Evolutionary conservation across 1,140 invertebrate species (phyloP), one percentile per base, ranked within the genome.

Genomic region (Liolophura sinensis): DNA sequence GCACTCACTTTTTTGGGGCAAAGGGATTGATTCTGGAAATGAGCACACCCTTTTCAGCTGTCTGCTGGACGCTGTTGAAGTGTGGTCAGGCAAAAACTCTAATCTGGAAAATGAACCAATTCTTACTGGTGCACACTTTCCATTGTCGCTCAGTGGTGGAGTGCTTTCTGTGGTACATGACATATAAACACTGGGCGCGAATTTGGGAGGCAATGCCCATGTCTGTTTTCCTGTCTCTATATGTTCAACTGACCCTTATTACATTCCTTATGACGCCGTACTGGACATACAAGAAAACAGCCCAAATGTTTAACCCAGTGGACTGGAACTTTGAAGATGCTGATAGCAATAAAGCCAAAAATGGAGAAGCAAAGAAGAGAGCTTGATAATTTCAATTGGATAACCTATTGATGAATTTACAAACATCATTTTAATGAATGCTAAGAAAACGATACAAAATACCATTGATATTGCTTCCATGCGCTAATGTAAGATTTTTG

Each of bases 221-320:
- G 3, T 27, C 70, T 0, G 67, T 77, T n/a, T 79, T 80, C 55
- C 56, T 73, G 1, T 64, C 68, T 12, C 63, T 81, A 0, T 78
- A 79, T 57, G 61, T 65, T 15, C 78, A 79, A 58, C 68, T 82
- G 12, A 40, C 59, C 11, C 61, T 80, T 1, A 70, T 80, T 3
- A 77, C 75, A 0, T 74, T 82, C 51, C 50, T 80, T 0, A 78
- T 82, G 75, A 82, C 81, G 31, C 81, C 81, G 18, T 82, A 81
- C 70, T 82, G 81, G 81, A 81, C 79, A 1, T 82, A 78, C 70
- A 79, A 79, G 68, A 82, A 82, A 69, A 82, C 81, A 0, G 65
- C 70, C 18, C 81, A 82, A 67, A 75, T 79, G 71, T 71, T 81
- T 46, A 77, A 69, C 40, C 78, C 76, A 0, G 75, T 78, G 1